These are phyloP conservation scores for Nomada fucata DNA, from an alignment of 2,888 invertebrate genomes.

Conservation along the genomic window DNA sequence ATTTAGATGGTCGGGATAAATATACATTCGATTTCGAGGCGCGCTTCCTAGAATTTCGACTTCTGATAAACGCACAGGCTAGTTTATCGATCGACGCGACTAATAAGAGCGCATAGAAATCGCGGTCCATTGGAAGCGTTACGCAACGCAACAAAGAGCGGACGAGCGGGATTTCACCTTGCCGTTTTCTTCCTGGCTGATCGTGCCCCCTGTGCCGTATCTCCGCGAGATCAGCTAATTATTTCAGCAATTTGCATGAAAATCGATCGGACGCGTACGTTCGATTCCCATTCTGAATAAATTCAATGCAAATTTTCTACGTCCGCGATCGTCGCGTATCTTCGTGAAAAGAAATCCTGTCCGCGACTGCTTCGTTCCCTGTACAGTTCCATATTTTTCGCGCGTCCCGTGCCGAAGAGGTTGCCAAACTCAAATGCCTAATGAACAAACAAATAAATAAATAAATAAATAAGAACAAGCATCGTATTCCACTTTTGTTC, in stretches of 20 bases:
- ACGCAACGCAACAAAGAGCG: slow-evolving; percentile 62
- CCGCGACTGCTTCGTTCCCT: background rate
- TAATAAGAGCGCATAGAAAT: slow-evolving; percentile 46
- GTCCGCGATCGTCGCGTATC: background rate
- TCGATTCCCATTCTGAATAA: background rate
- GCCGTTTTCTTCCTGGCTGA: slow-evolving; percentile 33
- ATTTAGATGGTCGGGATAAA: slow-evolving; percentile 8
- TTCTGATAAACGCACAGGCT: slow-evolving; percentile 22
- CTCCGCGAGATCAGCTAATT: slow-evolving; percentile 83
- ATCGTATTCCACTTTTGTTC: too few relatives aligned
- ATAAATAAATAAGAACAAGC: background rate
- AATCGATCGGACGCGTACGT: slow-evolving; percentile 23
- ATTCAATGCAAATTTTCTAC: slow-evolving; percentile 8
- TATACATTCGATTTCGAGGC: background rate
- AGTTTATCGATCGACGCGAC: slow-evolving; percentile 45
- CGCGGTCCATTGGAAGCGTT: slow-evolving; percentile 53
- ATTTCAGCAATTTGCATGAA: slow-evolving; percentile 76
- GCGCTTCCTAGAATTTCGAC: slow-evolving; percentile 17
- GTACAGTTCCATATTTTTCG: background rate
- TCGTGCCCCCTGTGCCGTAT: slow-evolving; percentile 68
- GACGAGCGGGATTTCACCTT: slow-evolving; percentile 50
- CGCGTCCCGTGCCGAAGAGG: background rate
- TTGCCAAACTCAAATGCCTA: background rate
- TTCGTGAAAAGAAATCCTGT: background rate
- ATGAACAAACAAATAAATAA: background rate